Conservation (phyloP, 1,140 invertebrate species). For the Zaprionus vittiger region DNA sequence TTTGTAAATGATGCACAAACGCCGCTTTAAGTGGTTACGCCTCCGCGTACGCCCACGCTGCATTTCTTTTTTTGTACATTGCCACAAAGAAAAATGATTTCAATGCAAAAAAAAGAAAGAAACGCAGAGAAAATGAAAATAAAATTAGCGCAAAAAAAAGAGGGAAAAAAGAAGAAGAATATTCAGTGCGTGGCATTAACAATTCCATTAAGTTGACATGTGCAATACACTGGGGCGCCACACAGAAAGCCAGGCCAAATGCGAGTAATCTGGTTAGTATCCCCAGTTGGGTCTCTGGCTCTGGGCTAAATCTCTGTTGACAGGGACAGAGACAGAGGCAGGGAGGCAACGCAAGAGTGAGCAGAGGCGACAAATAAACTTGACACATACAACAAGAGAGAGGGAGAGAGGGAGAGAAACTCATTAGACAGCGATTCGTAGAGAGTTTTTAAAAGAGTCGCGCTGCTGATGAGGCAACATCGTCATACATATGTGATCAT, state of each 20-base stretch:
- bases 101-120: constrained; percentile 35
- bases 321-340: constrained; percentile 21
- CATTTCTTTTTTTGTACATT: constrained; percentile 41
- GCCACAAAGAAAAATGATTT: constrained; percentile 42
- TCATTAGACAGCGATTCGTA: constrained; percentile 35
- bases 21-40: constrained; percentile 44
- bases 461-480: neutral
- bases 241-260: constrained; percentile 25
- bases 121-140: constrained; percentile 35
- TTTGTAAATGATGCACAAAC: constrained; percentile 71
- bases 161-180: constrained; percentile 8
- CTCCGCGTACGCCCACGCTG: constrained; percentile 2
- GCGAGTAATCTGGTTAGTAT: constrained; percentile 49
- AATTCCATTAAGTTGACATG: constrained; percentile 71
- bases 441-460: neutral
- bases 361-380: constrained; percentile 23
- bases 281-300: constrained; percentile 24
- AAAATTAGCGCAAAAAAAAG: constrained; percentile 21
- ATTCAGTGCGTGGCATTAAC: constrained; percentile 63
- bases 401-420: constrained; percentile 15
- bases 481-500: constrained; percentile 31
- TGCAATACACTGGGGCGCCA: constrained; percentile 18
- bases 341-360: neutral
- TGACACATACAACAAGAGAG: constrained; percentile 16
- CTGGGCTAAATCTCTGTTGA: constrained; percentile 58